Conservation (phyloP, 2,797 vertebrate genomes). For the Channallabes apus region DNA sequence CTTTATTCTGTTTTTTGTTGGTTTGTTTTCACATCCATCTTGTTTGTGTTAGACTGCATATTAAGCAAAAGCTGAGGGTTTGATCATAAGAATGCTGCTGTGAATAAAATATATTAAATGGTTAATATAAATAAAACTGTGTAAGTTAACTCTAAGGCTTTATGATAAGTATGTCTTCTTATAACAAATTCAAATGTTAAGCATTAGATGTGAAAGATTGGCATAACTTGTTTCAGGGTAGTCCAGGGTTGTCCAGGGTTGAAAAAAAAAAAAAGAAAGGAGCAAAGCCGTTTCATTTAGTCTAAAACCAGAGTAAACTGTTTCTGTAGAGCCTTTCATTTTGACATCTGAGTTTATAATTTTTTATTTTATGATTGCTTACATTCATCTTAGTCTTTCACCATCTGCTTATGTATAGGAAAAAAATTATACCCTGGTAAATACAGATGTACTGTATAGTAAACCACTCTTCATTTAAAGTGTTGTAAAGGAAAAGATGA, state of each 20-base stretch:
- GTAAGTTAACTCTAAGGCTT: conserved; percentile 48
- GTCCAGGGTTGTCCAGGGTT: neutral
- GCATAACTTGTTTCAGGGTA: neutral
- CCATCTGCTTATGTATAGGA: neutral
- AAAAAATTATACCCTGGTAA: neutral
- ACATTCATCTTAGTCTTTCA: neutral
- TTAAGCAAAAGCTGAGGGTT: conserved; percentile 59
- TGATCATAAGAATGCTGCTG: conserved; percentile 72
- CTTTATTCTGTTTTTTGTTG: conserved; percentile 39
- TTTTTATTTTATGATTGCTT: neutral
- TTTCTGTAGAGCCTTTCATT: neutral
- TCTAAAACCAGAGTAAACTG: neutral
- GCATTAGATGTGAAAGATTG: neutral
- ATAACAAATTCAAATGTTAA: neutral
- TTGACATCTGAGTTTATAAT: neutral
- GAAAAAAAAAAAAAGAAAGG: neutral
- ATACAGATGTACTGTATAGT: neutral
- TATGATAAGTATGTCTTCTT: conserved; percentile 39
- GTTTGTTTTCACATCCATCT: conserved; percentile 46
- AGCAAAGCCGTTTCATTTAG: neutral
- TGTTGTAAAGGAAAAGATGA: neutral
- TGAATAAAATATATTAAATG: conserved; percentile 74
- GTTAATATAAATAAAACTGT: conserved; percentile 81
- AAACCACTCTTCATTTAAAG: neutral
- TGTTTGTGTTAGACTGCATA: conserved; percentile 64